Evolutionary conservation across 2,888 invertebrate genomes (phyloP), one percentile per base, ranked within the genome.

Genomic region (Scaptomyza flava): DNA sequence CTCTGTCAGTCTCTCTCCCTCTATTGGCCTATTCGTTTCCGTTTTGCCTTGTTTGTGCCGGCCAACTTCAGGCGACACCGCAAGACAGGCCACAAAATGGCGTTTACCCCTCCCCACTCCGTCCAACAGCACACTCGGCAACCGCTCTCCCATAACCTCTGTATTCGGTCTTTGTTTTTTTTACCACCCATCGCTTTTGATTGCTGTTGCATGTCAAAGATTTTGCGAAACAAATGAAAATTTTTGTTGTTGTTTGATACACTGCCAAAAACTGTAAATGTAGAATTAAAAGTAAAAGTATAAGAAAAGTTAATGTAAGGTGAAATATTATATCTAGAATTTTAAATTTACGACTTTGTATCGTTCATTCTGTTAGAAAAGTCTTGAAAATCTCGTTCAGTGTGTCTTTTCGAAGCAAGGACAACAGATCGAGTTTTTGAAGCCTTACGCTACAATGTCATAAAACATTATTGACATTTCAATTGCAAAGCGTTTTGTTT

Each of bases 391-490:
- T 67, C 63, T 50, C 14, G 64, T 42, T 47, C 31, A 54, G 68
- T 68, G 54, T 45, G 54, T 20, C 23, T 23, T 9, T 4, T 38
- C 20, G 23, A 48, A 52, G 42, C 36, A 1, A 2, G 38, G 23
- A 7, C 34, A 11, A 50, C 27, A 51, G 34, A 2, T 6, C 36
- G 36, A 59, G 53, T 72, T 79, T 81, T 76, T 81, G 68, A 71
- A 61, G 63, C 52, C 56, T 73, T 61, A 27, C 67, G 54, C 43
- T 68, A 58, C 72, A 77, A 66, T 79, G 73, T 66, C 81, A 72
- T 82, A 82, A 87, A 85, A 85, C 75, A 85, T 87, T 85, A 85
- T 85, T 87, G 84, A 82, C 87, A 87, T 87, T 85, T 85, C 87
- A 87, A 82, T 81, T 82, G 79, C 72, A 72, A 76, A 81, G 62